Base-by-base conservation (phyloP, 2,113 vertebrate species). In the Brachyistius frenatus region DNA sequence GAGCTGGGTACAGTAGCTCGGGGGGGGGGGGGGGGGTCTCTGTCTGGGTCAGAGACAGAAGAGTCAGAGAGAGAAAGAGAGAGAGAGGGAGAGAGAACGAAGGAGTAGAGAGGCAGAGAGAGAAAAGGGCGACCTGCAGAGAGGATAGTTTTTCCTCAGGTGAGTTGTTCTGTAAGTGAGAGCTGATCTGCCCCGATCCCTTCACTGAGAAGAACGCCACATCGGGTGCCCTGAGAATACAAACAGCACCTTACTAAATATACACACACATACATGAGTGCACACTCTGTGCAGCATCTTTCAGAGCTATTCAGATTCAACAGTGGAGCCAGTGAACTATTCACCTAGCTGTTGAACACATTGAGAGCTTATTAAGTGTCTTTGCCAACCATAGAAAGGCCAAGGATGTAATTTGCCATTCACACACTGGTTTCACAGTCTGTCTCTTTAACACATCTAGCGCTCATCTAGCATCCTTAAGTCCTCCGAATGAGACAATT, bases 141-240 rank as follows among this genome's bases (percentile, higher is more conserved):
- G 83, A 89, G 73, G 74, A 86, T 81, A 90, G 90, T 91, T 93
- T 92, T 93, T 91, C 90, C 90, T 91, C 92, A 91, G 91, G 91
- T 93, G 91, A 93, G 90, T 90, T 88, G 88, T 85, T 91, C 89
- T 86, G 84, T 92, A 92, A 92, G 90, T 89, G 91, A 89, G 78
- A 65, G 61, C 89, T 89, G 91, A 93, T 92, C 88, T 89, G 86
- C 90, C 88, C 85, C 80, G 83, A 91, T 92, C 86, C 84, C 86
- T 89, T 92, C 90, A 88, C 78, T 32, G 84, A 63, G 60, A 88
- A 81, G 86, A 88, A 90, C 41, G 44, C 80, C 49, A 78, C 87
- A 82, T 91, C 81, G 70, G 73, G 84, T 80, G 87, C 82, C 47
- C 75, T 72, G 87, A 92, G 85, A 90, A 83, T 86, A 89, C 81